These are phyloP conservation scores for Xanthia togata DNA, from an alignment of 2,888 invertebrate species.

Conservation along the genomic window DNA sequence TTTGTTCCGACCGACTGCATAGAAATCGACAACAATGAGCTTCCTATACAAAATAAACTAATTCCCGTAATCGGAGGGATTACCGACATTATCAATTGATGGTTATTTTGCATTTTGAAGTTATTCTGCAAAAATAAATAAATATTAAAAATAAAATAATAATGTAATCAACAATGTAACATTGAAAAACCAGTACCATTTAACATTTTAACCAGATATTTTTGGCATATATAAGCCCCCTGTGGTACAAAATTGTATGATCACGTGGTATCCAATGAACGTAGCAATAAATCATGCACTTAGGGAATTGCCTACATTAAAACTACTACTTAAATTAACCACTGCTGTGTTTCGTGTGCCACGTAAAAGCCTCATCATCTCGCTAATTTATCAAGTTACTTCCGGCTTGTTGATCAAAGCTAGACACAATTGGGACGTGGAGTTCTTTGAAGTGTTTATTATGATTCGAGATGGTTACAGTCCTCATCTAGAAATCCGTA, in stretches of 20 bases:
- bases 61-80: not conserved
- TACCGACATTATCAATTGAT: not conserved
- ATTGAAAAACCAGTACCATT: not conserved
- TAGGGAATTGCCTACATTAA: not conserved
- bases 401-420: not conserved
- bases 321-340: not conserved
- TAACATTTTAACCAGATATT: not conserved
- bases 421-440: no score
- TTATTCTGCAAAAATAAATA: not conserved
- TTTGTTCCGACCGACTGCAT: no score
- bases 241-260: not conserved
- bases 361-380: not conserved
- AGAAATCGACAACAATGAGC: not conserved
- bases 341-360: no score
- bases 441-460: no score
- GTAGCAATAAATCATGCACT: not conserved
- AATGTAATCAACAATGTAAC: no score
- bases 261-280: not conserved
- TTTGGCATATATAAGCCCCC: no score
- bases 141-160: not conserved
- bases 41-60: not conserved
- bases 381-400: not conserved
- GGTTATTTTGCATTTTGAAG: not conserved
- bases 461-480: no score
- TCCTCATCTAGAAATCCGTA: no score